Conservation (phyloP, 2,797 vertebrate genomes). For the Falco columbarius region DNA sequence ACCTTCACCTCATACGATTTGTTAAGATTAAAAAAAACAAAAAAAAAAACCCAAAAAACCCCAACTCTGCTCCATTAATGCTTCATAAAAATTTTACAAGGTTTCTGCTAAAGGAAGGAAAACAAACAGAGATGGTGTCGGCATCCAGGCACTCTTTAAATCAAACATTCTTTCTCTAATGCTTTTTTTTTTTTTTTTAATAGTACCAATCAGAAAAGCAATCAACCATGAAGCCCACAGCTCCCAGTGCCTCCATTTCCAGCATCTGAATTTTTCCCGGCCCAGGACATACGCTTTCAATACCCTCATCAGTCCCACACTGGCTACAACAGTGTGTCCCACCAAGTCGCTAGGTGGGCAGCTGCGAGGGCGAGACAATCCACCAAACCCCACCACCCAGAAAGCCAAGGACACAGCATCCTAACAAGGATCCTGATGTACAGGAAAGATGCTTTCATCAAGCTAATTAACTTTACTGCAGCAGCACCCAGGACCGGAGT, state of each 20-base stretch:
- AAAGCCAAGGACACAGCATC: background rate
- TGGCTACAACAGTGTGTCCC: background rate
- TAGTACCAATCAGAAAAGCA: slow-evolving; percentile 73
- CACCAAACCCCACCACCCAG: background rate
- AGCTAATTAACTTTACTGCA: background rate
- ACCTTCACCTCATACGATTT: slow-evolving; percentile 66
- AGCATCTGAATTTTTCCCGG: slow-evolving; percentile 31
- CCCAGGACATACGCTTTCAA: background rate
- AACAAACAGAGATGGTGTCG: slow-evolving; percentile 79
- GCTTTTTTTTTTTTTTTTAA: slow-evolving; percentile 37
- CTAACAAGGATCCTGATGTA: background rate
- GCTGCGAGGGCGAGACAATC: background rate
- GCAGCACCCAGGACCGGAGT: background rate
- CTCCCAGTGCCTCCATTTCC: slow-evolving; percentile 65
- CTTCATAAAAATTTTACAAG: slow-evolving; percentile 83
- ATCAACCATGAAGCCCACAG: slow-evolving; percentile 65
- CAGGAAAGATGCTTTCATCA: background rate
- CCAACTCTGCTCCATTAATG: slow-evolving; percentile 76
- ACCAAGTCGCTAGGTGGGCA: background rate
- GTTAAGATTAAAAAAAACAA: slow-evolving; percentile 59
- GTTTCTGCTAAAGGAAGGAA: slow-evolving; percentile 76
- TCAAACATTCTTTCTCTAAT: slow-evolving; percentile 77
- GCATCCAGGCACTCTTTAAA: slow-evolving; percentile 72
- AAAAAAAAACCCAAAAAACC: background rate
- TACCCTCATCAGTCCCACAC: background rate